phyloP scores from a whole-genome alignment of 2,888 invertebrate species.

The Trachelus stipa region DNA sequence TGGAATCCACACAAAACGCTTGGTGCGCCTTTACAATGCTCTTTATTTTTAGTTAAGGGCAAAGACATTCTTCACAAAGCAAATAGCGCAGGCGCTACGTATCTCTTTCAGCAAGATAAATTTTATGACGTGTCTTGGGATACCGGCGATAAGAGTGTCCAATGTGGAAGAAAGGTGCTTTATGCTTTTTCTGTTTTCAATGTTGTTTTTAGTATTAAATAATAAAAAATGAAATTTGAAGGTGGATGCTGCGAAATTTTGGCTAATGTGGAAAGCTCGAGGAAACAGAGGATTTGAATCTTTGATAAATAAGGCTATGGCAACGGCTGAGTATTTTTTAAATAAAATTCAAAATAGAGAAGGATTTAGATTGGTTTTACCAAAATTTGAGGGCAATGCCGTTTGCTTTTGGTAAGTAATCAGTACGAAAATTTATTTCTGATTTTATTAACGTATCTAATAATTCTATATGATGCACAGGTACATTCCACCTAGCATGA shows the following conservation, averaged over 20 bases:
- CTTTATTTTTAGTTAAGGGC: constrained; percentile 75
- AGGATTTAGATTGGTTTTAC: constrained; percentile 75
- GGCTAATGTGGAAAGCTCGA: constrained; percentile 91
- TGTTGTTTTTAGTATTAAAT: neutral
- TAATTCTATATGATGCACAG: constrained; percentile 61
- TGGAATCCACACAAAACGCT: constrained; percentile 92
- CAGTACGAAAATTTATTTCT: neutral
- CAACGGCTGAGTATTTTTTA: constrained; percentile 71
- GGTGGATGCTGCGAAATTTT: constrained; percentile 91
- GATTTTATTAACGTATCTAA: neutral
- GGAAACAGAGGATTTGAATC: constrained; percentile 73
- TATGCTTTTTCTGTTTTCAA: neutral
- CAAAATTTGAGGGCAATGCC: constrained; percentile 80
- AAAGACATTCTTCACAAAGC: constrained; percentile 74
- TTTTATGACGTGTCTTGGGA: constrained; percentile 85
- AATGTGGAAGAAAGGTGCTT: constrained; percentile 87
- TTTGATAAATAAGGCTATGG: constrained; percentile 76
- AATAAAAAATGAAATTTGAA: constrained; percentile 37
- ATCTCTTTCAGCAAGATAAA: constrained; percentile 87
- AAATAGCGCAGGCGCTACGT: constrained; percentile 80
- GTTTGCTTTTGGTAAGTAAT: constrained; percentile 91
- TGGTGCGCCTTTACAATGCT: constrained; percentile 84
- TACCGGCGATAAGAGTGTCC: constrained; percentile 88
- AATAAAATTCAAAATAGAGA: constrained; percentile 68
- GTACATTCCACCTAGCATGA: constrained; percentile 72